Evolutionary conservation across 1,140 invertebrate genomes (phyloP), one percentile per base, ranked within the genome.

Genomic region (Anagrus nilaparvatae): DNA sequence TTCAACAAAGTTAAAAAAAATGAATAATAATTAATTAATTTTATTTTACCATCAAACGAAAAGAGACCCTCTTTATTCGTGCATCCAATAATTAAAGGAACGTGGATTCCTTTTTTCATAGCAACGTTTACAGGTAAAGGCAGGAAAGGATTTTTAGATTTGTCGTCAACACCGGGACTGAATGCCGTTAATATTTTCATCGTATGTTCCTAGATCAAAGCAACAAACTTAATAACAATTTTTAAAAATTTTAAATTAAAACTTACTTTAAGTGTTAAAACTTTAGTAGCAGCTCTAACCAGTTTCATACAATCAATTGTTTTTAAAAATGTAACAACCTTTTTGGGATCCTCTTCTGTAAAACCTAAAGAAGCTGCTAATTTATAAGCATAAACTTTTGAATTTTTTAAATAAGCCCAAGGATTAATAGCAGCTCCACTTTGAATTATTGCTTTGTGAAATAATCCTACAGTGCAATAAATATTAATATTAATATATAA

Each of bases 21-120:
- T n/a, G n/a, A n/a, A n/a, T n/a, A n/a, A n/a, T n/a, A n/a, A n/a
- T n/a, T n/a, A n/a, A n/a, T n/a, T n/a, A n/a, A n/a, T n/a, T n/a
- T n/a, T n/a, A n/a, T n/a, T n/a, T n/a, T n/a, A n/a, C n/a, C n/a
- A n/a, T n/a, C n/a, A n/a, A n/a, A n/a, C n/a, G n/a, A n/a, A n/a
- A n/a, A n/a, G n/a, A n/a, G n/a, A n/a, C 74, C 73, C 64, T 84
- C 81, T 10, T 63, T 55, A 13, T 51, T 59, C 50, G 69, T 76
- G 28, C 74, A 72, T 1, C 81, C 81, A 13, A 73, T 51, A 6
- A 82, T 67, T 13, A 74, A 60, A 0, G 80, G 78, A 12, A 82
- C 63, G 40, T 72, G 67, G 21, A 70, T 50, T 27, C 70, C 69
- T 28, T 60, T 59, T 34, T 70, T 61, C 14, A 51, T 52, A 13